Evolutionary conservation across 2,113 vertebrate genomes (phyloP).

Genomic region (Gambusia affinis): DNA sequence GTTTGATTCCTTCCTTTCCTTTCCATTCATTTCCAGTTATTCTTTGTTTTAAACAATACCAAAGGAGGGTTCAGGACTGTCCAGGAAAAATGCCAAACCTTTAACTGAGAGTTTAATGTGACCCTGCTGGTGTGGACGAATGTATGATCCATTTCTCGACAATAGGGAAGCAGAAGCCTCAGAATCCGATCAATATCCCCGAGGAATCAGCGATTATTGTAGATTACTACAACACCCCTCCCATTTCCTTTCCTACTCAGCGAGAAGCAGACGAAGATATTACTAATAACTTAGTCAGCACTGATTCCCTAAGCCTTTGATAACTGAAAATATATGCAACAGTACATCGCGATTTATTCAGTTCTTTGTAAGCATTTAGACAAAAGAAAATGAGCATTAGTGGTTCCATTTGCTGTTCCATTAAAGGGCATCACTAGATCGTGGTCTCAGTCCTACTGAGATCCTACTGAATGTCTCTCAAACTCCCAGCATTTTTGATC

Average conservation of each 20-base stretch:
- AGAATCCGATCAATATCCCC: slow-evolving; percentile 57
- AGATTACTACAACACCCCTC: slow-evolving; percentile 37
- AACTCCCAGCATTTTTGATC: not conserved
- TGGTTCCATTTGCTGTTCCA: too few species aligned
- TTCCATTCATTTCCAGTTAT: too few species aligned
- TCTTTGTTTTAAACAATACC: too few species aligned
- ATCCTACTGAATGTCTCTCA: not conserved
- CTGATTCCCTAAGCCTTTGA: slow-evolving; percentile 38
- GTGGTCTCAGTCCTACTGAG: not conserved
- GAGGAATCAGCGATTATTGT: slow-evolving; percentile 49
- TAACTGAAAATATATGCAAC: slow-evolving; percentile 8
- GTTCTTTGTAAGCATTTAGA: not conserved
- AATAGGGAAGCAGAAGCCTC: slow-evolving; percentile 49
- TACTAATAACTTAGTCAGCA: slow-evolving; percentile 33
- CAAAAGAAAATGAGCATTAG: too few species aligned
- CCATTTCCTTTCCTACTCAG: slow-evolving; percentile 47
- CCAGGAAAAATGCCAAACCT: too few species aligned
- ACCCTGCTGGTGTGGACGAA: slow-evolving; percentile 27
- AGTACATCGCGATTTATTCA: slow-evolving; percentile 30
- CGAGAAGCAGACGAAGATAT: slow-evolving; percentile 49
- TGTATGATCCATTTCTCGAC: slow-evolving; percentile 48
- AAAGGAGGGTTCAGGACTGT: too few species aligned
- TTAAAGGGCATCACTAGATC: not conserved
- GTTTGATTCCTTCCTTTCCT: too few species aligned
- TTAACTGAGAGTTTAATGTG: slow-evolving; percentile 4